Percentiles rank a stretch among this genome's conserved stretches.
These are phyloP conservation scores for Lepus townsendii DNA, from an alignment of 2,797 vertebrate genomes.

Conservation along the genomic window DNA sequence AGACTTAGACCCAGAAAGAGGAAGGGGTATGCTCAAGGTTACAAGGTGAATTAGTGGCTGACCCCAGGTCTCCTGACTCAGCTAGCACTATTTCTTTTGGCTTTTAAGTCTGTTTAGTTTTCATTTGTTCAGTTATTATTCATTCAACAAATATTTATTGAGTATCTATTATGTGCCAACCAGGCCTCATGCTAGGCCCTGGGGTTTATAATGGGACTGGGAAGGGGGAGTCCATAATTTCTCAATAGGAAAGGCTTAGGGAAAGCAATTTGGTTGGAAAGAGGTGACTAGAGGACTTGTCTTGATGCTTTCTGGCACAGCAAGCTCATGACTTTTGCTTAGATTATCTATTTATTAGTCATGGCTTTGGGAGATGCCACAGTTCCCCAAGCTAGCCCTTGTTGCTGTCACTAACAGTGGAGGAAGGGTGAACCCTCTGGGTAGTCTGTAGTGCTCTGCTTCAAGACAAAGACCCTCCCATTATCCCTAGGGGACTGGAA, in stretches of 20 bases:
- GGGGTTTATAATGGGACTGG: background rate
- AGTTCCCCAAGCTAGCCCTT: conserved; percentile 56
- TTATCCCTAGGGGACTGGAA: background rate
- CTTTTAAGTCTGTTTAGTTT: conserved; percentile 52
- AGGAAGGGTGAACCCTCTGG: conserved; percentile 47
- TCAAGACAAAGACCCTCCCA: conserved; percentile 58
- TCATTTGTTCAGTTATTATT: conserved; percentile 68
- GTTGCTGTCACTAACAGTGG: conserved; percentile 44
- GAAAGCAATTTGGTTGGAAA: conserved; percentile 71
- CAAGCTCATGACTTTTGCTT: conserved; percentile 64
- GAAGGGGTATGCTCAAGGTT: background rate
- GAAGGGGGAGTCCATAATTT: conserved; percentile 34
- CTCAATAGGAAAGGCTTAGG: conserved; percentile 63
- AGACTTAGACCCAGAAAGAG: conserved; percentile 11
- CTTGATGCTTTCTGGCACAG: conserved; percentile 56
- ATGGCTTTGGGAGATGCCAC: conserved; percentile 48
- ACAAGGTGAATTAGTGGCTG: background rate
- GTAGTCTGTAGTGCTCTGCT: background rate
- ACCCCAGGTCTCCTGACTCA: conserved; percentile 44
- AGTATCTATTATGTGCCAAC: conserved; percentile 30
- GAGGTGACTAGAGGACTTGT: conserved; percentile 56
- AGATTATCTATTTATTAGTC: conserved; percentile 70
- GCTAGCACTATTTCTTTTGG: conserved; percentile 38
- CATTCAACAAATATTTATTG: conserved; percentile 70
- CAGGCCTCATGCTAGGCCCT: conserved; percentile 40